Conservation (phyloP, 1,140 invertebrate species). For the Anastrepha obliqua region DNA sequence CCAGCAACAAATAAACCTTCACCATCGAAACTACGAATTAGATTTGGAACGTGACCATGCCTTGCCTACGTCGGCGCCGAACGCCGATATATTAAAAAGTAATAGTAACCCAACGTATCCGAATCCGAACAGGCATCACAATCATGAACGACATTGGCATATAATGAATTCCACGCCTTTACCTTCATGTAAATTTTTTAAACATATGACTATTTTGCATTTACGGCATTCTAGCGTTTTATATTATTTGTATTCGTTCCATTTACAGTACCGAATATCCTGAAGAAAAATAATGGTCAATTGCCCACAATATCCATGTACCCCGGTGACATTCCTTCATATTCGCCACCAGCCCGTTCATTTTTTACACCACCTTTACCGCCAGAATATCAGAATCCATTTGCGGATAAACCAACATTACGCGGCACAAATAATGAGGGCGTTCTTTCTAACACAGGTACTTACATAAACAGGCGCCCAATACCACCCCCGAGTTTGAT, state of each 20-base stretch:
- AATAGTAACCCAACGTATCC: constrained; percentile 82
- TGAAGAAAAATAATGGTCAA: constrained; percentile 74
- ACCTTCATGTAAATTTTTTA: constrained; percentile 62
- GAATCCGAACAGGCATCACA: constrained; percentile 77
- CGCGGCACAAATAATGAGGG: constrained; percentile 80
- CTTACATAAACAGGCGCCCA: constrained; percentile 80
- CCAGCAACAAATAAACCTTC: constrained; percentile 63
- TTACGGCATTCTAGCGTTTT: neutral
- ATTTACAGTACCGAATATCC: constrained; percentile 70
- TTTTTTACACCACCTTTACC: constrained; percentile 87
- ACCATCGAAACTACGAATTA: constrained; percentile 77
- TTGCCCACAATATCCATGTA: constrained; percentile 76
- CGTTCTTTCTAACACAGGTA: constrained; percentile 73
- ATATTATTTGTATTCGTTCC: neutral
- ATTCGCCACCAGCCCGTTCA: constrained; percentile 84
- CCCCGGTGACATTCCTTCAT: constrained; percentile 82
- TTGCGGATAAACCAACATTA: constrained; percentile 88
- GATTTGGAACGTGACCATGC: constrained; percentile 82
- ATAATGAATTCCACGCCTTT: constrained; percentile 68
- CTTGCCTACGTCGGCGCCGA: constrained; percentile 81
- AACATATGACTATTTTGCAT: neutral
- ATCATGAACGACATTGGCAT: constrained; percentile 68
- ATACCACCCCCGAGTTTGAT: constrained; percentile 85
- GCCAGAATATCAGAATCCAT: constrained; percentile 86
- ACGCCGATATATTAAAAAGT: constrained; percentile 82